These are phyloP conservation scores for Maccullochella peelii DNA, from an alignment of 2,113 vertebrate species.

Conservation along the genomic window DNA sequence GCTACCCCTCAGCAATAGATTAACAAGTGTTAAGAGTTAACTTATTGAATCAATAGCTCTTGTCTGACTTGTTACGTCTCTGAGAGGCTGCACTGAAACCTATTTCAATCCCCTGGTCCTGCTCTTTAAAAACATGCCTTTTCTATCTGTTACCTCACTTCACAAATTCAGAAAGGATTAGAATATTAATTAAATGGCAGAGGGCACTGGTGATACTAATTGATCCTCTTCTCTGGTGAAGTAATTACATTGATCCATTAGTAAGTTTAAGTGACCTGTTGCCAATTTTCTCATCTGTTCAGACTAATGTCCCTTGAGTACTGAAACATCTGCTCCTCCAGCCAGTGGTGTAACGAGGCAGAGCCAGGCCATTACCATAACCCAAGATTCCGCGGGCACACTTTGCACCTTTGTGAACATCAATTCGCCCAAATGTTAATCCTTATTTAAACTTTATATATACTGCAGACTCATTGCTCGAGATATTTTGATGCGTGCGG, in stretches of 20 bases:
- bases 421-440: too few relatives aligned
- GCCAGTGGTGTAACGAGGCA: too few relatives aligned
- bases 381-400: too few relatives aligned
- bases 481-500: too few relatives aligned
- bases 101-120: not conserved
- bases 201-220: slow-evolving; percentile 25
- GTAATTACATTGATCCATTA: slow-evolving; percentile 60
- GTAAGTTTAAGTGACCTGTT: slow-evolving; percentile 47
- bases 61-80: not conserved
- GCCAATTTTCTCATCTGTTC: slow-evolving; percentile 55
- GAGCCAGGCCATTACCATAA: too few relatives aligned
- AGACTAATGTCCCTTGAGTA: slow-evolving; percentile 48
- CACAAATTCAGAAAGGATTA: not conserved
- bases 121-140: not conserved
- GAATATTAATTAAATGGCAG: slow-evolving; percentile 32
- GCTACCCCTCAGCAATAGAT: not conserved
- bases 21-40: not conserved
- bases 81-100: not conserved
- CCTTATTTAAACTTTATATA: too few relatives aligned
- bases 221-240: slow-evolving; percentile 46
- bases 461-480: too few relatives aligned
- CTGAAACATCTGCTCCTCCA: slow-evolving; percentile 56
- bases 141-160: not conserved
- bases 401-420: too few relatives aligned
- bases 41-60: not conserved